Evolutionary conservation across 2,113 vertebrate species (phyloP).

Genomic region (Kryptolebias marmoratus): DNA sequence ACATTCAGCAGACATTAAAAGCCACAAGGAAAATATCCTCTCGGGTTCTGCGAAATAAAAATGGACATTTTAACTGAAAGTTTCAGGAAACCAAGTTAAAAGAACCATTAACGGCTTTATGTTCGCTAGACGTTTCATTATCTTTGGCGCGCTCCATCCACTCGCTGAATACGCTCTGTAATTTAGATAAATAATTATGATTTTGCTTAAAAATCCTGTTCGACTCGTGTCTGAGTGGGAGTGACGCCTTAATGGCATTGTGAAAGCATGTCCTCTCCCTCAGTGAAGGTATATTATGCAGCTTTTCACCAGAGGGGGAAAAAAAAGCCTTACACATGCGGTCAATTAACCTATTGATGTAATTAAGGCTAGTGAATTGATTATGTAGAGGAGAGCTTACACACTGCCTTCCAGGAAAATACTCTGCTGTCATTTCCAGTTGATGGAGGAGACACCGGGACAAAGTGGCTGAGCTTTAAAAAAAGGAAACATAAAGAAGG

Average conservation of each 20-base stretch:
- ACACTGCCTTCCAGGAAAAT: constrained; percentile 68
- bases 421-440: constrained; percentile 39
- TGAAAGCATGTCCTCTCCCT: constrained; percentile 45
- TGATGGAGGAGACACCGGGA: constrained; percentile 42
- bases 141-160: too few species aligned
- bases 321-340: constrained; percentile 51
- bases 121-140: not conserved
- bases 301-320: constrained; percentile 45
- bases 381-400: constrained; percentile 48
- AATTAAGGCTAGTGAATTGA: constrained; percentile 79
- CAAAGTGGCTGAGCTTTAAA: constrained; percentile 17
- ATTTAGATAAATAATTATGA: not conserved
- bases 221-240: constrained; percentile 22
- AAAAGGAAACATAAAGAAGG: constrained; percentile 1
- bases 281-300: constrained; percentile 50
- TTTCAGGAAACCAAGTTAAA: not conserved
- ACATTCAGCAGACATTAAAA: not conserved
- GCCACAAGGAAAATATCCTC: not conserved
- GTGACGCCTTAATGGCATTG: constrained; percentile 8
- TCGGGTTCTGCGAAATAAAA: not conserved
- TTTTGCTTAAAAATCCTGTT: constrained; percentile 6
- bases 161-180: not conserved
- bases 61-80: not conserved
- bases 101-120: not conserved
- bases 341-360: constrained; percentile 79